phyloP scores from a whole-genome alignment of 2,888 invertebrate genomes.

The Anoncus sp. region DNA sequence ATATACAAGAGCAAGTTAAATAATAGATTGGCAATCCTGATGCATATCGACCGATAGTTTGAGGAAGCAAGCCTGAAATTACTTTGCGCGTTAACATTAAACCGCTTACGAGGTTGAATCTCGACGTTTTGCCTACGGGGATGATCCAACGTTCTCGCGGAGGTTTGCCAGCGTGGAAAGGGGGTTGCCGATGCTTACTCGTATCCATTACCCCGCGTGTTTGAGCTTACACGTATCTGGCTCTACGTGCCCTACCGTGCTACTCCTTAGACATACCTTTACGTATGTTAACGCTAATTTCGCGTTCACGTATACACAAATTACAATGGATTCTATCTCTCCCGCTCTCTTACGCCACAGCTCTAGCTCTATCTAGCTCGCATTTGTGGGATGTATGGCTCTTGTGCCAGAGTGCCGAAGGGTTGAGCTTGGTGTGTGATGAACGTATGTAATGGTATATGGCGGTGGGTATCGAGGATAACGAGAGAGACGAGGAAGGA shows the following conservation, averaged over 20 bases:
- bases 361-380: slow-evolving; percentile 21
- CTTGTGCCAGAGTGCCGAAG: slow-evolving; percentile 45
- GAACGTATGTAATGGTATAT: slow-evolving; percentile 32
- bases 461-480: slow-evolving; percentile 24
- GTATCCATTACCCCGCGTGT: slow-evolving; percentile 56
- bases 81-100: slow-evolving; percentile 42
- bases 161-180: slow-evolving; percentile 8
- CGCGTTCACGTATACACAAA: slow-evolving; percentile 60
- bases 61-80: slow-evolving; percentile 29
- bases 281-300: slow-evolving; percentile 61
- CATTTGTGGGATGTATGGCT: slow-evolving; percentile 45
- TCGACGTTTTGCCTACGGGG: slow-evolving; percentile 52
- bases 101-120: slow-evolving; percentile 50
- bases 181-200: slow-evolving; percentile 34
- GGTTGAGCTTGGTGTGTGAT: slow-evolving; percentile 43
- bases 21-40: neutral
- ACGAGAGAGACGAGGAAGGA: slow-evolving; percentile 50
- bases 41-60: slow-evolving; percentile 13
- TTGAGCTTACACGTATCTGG: slow-evolving; percentile 56
- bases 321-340: slow-evolving; percentile 49
- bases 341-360: slow-evolving; percentile 14
- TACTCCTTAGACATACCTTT: slow-evolving; percentile 56
- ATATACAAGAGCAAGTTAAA: neutral
- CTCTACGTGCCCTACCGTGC: slow-evolving; percentile 38
- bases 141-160: slow-evolving; percentile 52